A percentile compares a stretch with the other conserved stretches of the same genome.
Evolutionary conservation across 2,797 vertebrate genomes (phyloP).

Genomic region (Tapirus indicus): DNA sequence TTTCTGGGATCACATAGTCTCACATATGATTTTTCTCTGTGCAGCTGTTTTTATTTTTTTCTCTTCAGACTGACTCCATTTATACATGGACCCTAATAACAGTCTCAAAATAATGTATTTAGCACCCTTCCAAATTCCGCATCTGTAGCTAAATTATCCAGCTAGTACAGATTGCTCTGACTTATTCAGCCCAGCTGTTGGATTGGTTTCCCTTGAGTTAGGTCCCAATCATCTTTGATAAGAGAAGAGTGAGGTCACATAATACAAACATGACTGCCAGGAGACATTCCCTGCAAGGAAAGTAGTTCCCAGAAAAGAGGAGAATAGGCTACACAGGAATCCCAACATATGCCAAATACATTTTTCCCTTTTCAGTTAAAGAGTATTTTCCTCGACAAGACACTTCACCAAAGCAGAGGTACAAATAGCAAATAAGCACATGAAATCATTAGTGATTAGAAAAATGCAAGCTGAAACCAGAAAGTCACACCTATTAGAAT

Average conservation of each 20-base stretch:
- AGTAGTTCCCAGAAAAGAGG: background rate
- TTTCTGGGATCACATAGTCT: background rate
- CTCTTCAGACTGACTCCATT: background rate
- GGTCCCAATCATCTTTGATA: background rate
- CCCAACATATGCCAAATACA: background rate
- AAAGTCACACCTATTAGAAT: background rate
- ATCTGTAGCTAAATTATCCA: background rate
- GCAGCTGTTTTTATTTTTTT: background rate
- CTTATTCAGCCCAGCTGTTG: background rate
- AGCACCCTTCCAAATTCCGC: background rate
- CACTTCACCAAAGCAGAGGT: background rate
- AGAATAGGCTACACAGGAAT: background rate
- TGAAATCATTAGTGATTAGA: background rate
- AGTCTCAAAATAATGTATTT: slow-evolving; percentile 14
- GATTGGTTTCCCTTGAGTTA: background rate
- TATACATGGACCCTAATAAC: background rate
- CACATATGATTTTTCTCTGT: background rate
- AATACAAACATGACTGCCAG: background rate
- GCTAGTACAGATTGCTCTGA: background rate
- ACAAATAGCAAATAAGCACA: background rate
- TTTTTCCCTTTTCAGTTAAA: background rate
- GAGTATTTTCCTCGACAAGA: slow-evolving; percentile 7
- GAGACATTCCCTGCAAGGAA: accelerated
- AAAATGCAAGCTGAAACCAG: background rate
- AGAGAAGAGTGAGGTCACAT: background rate